Evolutionary conservation across 2,113 vertebrate species (phyloP).

Genomic region (Ptilonorhynchus violaceus): DNA sequence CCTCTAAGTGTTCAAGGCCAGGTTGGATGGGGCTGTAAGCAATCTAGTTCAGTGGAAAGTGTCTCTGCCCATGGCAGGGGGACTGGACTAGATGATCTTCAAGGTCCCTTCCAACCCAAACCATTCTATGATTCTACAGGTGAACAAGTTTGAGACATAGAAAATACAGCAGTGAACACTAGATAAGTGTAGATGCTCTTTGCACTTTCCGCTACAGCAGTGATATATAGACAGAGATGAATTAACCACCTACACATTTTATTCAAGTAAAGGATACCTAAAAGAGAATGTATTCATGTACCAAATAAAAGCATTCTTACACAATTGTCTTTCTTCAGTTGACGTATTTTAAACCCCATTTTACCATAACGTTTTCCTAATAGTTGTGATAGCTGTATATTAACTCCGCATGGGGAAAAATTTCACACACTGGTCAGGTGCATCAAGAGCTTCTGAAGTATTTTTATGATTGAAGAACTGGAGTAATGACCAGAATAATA

Average conservation of each 20-base stretch:
- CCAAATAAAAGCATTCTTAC: not conserved
- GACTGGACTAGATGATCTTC: not conserved
- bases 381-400: not conserved
- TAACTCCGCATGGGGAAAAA: not conserved
- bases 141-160: not conserved
- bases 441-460: not conserved
- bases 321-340: not conserved
- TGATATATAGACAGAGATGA: not conserved
- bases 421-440: not conserved
- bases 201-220: not conserved
- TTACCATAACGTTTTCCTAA: not conserved
- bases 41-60: not conserved
- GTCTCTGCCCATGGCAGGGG: too few relatives aligned
- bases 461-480: not conserved
- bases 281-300: not conserved
- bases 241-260: not conserved
- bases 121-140: not conserved
- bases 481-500: not conserved
- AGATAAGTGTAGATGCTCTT: not conserved
- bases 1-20: not conserved
- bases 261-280: not conserved
- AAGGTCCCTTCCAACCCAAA: not conserved
- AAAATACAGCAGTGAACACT: not conserved
- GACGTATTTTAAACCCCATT: fast-evolving
- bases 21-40: not conserved